Base-by-base conservation (phyloP, 1,140 invertebrate species). In the Drosophila takahashii region DNA sequence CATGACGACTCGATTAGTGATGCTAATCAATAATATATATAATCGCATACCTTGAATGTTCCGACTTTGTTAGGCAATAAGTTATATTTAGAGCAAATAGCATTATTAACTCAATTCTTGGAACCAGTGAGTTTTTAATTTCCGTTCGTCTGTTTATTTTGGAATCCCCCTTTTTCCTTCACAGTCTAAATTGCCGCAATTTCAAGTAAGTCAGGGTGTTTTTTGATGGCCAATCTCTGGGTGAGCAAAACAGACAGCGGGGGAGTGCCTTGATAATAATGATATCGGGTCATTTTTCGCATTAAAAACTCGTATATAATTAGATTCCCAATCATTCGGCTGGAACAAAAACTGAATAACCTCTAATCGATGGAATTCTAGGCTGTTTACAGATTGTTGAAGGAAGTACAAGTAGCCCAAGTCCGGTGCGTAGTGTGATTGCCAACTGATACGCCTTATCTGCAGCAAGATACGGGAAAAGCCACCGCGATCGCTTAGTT, bases 391-490 rank as follows among this genome's bases (percentile, higher is more conserved):
- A 29, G 34, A 4, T 15, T 48, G 5, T 16, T 8, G 22, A 36
- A 72, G 22, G 11, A 51, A 59, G 10, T 56, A 8, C 9, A n/a
- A 48, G 34, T 47, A 37, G 26, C 42, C 18, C 18, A 29, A 44
- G 26, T 26, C 13, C 26, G n/a, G 18, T 13, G 15, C 0, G 36
- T 50, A 32, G 42, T 18, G 22, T 32, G 69, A 41, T 50, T 52
- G 41, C 16, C 15, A n/a, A 16, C 32, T 64, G 59, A 74, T 57
- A 65, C 13, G 9, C 48, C 51, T 65, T 75, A 65, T 65, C 70
- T 45, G 15, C 26, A 27, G 1, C 18, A 34, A 39, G 60, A 53
- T 75, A 76, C n/a, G 45, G 26, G 34, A 27, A 56, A 67, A 53
- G 50, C 41, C 32, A n/a, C 60, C 9, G 9, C 51, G 26, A 45